Conservation (phyloP, 2,888 invertebrate genomes). For the Pristionchus arcanus region DNA sequence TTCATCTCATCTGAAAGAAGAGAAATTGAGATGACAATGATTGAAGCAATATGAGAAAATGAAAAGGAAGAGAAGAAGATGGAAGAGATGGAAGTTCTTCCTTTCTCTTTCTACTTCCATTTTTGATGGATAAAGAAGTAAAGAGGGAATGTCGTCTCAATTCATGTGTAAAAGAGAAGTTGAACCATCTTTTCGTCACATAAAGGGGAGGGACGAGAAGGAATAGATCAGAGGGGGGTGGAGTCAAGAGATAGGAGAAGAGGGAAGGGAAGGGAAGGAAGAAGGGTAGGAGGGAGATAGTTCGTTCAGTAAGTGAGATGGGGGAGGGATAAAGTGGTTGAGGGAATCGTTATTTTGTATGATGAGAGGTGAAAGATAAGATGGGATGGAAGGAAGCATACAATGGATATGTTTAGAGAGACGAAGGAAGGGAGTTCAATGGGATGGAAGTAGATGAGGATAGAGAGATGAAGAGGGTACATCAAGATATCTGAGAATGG, state of each 20-base stretch:
- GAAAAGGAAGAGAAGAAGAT: not conserved
- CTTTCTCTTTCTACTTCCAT: not conserved
- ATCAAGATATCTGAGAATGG: slow-evolving; percentile 32
- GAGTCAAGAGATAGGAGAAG: slow-evolving; percentile 36
- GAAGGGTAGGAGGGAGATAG: not conserved
- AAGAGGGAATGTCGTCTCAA: slow-evolving; percentile 40
- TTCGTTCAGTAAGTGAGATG: slow-evolving; percentile 43
- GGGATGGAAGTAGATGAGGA: not conserved
- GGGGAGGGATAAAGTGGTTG: slow-evolving; percentile 39
- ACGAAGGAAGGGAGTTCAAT: slow-evolving; percentile 3
- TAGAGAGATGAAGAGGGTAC: slow-evolving; percentile 36
- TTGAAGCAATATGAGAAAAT: not conserved
- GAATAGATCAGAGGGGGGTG: slow-evolving; percentile 52
- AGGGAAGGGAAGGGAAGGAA: not conserved
- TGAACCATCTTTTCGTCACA: slow-evolving; percentile 8
- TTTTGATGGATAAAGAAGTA: slow-evolving; percentile 22
- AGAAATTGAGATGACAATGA: slow-evolving; percentile 42
- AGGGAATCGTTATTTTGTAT: slow-evolving; percentile 42
- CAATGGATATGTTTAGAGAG: slow-evolving; percentile 51
- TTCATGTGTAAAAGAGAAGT: slow-evolving; percentile 41
- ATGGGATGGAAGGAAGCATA: slow-evolving; percentile 36
- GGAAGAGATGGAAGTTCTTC: not conserved
- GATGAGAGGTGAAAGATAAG: slow-evolving; percentile 46
- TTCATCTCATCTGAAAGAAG: slow-evolving; percentile 54
- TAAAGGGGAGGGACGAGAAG: slow-evolving; percentile 23